phyloP scores from a whole-genome alignment of 2,797 vertebrate genomes.

The Hephaestus fuliginosus region DNA sequence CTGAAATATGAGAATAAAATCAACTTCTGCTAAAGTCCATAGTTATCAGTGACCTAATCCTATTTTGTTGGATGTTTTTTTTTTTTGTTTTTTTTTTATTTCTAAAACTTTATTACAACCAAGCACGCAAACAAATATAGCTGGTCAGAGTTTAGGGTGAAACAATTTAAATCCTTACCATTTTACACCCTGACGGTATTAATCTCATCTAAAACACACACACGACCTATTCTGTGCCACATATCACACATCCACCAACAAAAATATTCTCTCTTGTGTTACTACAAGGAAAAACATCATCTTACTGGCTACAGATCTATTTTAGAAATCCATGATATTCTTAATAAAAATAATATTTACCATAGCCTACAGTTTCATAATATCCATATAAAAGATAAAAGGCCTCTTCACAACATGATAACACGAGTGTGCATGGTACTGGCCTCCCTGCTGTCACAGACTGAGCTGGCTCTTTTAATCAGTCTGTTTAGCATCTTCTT shows the following conservation, averaged over 20 bases:
- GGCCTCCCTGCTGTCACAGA: not conserved
- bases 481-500: too few species aligned
- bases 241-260: not conserved
- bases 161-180: not conserved
- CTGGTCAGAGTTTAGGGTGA: not conserved
- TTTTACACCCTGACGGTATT: not conserved
- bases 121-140: not conserved
- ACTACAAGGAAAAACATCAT: not conserved
- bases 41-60: not conserved
- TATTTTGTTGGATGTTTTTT: not conserved
- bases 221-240: not conserved
- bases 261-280: not conserved
- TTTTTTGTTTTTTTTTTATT: too few species aligned
- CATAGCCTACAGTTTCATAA: rapidly evolving
- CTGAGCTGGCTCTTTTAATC: too few species aligned
- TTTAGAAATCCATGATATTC: not conserved
- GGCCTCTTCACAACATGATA: not conserved
- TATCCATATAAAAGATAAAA: not conserved
- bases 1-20: not conserved
- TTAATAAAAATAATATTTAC: not conserved
- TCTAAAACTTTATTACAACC: not conserved
- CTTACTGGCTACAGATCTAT: not conserved
- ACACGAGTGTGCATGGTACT: not conserved
- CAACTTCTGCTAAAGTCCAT: not conserved
- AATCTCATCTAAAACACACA: not conserved